Evolutionary conservation across 2,113 vertebrate species (phyloP), one percentile per base, ranked within the genome.

Genomic region (Scalopus aquaticus): DNA sequence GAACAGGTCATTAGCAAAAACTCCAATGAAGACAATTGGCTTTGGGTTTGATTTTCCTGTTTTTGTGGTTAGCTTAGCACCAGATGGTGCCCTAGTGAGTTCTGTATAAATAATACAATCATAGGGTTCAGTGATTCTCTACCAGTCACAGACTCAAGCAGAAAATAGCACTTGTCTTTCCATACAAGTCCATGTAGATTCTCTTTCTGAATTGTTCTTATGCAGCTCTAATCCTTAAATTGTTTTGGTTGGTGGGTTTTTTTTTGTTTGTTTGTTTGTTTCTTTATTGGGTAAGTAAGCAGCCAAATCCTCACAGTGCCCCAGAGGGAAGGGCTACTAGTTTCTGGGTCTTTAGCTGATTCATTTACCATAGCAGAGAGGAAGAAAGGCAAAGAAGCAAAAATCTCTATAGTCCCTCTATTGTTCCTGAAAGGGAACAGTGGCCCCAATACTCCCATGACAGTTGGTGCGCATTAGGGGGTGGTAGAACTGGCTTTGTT

Each of bases 41-140:
- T 97, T 95, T 94, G 88, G 86, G 91, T 97, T 97, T 95, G 88
- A 95, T 97, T 97, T 96, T 97, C 93, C 96, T 96, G 77, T 97
- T 97, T 97, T 96, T 95, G 60, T 11, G 2, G 83, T 96, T 96
- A 97, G 93, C 96, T 97, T 96, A 95, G 89, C 95, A 93, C 93
- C 96, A 97, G 95, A 97, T 97, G 96, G 95, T 97, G 83, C 93
- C 96, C 96, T 94, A 91, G 93, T 97, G 96, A 91, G 93, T 96
- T 97, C 94, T 95, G 91, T 97, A 96, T 97, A 97, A 97, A 97
- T 97, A 97, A 97, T 97, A 97, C 93, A 97, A 97, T 97, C 95
- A 97, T 93, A 97, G 60, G 97, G 95, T 97, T 97, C 96, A 97
- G 87, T 96, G 96, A 97, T 95, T 97, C 92, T 97, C 95, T 95